Conservation (phyloP, 1,140 invertebrate genomes). For the Diachasma alloeum region DNA sequence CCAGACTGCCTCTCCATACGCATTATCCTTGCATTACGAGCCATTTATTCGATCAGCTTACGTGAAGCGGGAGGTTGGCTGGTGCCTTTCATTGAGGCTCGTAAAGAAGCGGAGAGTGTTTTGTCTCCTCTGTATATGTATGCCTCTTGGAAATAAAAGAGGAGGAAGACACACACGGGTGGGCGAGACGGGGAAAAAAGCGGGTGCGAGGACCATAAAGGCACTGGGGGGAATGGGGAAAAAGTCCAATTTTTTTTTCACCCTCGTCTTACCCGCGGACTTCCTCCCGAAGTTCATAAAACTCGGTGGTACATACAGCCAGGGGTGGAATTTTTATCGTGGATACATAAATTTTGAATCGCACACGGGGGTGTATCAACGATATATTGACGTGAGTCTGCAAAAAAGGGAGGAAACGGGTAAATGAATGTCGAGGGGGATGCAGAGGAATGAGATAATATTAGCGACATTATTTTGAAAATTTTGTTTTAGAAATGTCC, state of each 20-base stretch:
- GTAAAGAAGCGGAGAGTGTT: constrained; percentile 5
- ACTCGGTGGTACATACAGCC: neutral
- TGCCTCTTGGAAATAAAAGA: neutral
- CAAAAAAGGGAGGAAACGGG: neutral
- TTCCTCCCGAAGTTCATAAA: constrained; percentile 1
- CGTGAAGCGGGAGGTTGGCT: neutral
- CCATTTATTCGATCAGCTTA: constrained; percentile 32
- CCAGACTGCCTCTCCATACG: constrained; percentile 33
- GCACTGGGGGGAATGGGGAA: neutral
- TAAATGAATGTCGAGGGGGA: neutral
- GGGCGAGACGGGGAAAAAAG: neutral
- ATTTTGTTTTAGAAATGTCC: too few relatives aligned
- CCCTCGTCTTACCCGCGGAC: neutral
- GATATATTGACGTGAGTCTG: neutral
- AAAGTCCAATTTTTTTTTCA: neutral
- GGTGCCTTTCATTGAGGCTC: neutral
- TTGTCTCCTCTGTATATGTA: neutral
- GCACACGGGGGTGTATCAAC: neutral
- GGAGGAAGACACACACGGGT: neutral
- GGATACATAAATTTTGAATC: neutral
- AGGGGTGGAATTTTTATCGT: constrained; percentile 4
- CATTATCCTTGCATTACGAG: constrained; percentile 37
- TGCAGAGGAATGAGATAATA: too few relatives aligned
- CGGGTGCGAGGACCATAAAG: neutral
- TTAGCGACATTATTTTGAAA: too few relatives aligned